phyloP scores from a whole-genome alignment of 2,113 vertebrate species.

The Colossoma macropomum region DNA sequence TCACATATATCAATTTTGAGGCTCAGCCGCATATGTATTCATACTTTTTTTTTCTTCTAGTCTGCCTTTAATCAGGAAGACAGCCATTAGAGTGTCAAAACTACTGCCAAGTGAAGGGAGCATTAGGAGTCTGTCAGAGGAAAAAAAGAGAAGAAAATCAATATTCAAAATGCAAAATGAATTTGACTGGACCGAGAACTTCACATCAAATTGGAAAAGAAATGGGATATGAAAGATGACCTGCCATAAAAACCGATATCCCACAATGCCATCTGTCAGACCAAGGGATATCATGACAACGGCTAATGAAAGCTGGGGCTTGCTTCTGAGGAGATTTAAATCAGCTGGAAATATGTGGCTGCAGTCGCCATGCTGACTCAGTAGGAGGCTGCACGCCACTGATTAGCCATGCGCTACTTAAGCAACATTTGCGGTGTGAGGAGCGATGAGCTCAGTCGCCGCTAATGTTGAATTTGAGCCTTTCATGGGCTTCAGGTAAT shows the following conservation, averaged over 20 bases:
- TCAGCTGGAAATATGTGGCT: slow-evolving; percentile 60
- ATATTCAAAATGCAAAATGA: slow-evolving; percentile 82
- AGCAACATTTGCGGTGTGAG: slow-evolving; percentile 41
- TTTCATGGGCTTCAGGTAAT: slow-evolving; percentile 41
- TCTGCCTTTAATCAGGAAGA: slow-evolving; percentile 61
- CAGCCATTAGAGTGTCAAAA: slow-evolving; percentile 56
- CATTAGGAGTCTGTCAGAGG: slow-evolving; percentile 60
- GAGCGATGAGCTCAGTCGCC: slow-evolving; percentile 53
- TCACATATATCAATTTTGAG: slow-evolving; percentile 20
- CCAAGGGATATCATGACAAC: slow-evolving; percentile 73
- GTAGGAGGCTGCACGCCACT: slow-evolving; percentile 49
- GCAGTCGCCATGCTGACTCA: slow-evolving; percentile 71
- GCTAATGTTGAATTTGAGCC: slow-evolving; percentile 22
- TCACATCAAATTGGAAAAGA: slow-evolving; percentile 78
- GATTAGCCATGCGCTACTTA: slow-evolving; percentile 54
- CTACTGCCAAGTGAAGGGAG: slow-evolving; percentile 61
- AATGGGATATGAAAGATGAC: slow-evolving; percentile 83
- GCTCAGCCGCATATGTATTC: slow-evolving; percentile 32
- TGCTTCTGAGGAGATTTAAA: slow-evolving; percentile 72
- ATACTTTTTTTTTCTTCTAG: slow-evolving; percentile 31
- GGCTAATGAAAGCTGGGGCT: slow-evolving; percentile 79
- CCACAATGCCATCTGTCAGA: slow-evolving; percentile 80
- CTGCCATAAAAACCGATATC: slow-evolving; percentile 79
- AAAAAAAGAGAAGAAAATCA: slow-evolving; percentile 63
- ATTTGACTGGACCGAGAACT: slow-evolving; percentile 78